Conservation (phyloP, 1,140 invertebrate genomes). For the Octopus bimaculoides region DNA sequence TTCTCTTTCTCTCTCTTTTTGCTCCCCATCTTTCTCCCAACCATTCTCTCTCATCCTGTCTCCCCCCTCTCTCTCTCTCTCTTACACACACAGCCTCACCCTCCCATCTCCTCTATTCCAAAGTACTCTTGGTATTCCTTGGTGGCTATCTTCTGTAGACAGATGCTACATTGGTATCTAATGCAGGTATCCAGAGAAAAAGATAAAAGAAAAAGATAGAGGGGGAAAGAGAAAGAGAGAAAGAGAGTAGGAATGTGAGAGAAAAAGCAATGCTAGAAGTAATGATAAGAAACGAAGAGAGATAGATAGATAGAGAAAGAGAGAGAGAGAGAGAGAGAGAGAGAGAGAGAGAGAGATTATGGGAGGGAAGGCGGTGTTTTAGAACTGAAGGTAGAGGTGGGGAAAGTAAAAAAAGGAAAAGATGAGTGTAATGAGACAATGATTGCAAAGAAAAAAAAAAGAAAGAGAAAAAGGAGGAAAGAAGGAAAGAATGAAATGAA, state of each 20-base stretch:
- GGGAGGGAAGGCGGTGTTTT: background rate
- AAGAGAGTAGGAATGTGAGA: conserved; percentile 14
- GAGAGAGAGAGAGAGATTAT: background rate
- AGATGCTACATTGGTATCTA: background rate
- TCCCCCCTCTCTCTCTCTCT: background rate
- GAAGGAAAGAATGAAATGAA: no score
- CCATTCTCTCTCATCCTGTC: background rate
- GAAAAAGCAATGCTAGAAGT: background rate
- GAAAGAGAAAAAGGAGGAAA: no score
- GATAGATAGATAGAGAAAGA: background rate
- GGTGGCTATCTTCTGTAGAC: no score
- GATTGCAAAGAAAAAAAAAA: no score
- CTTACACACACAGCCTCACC: background rate
- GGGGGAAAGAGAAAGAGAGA: conserved; percentile 15
- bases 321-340: background rate
- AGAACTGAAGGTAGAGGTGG: background rate
- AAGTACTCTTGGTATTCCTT: no score
- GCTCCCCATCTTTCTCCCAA: background rate
- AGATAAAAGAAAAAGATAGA: background rate
- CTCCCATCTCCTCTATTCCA: no score
- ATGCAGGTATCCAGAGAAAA: background rate
- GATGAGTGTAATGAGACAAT: background rate
- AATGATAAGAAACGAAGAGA: background rate
- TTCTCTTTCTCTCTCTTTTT: background rate
- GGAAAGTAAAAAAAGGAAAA: background rate